Conservation (phyloP, 2,797 vertebrate genomes). For the Rhinichthys osculus region DNA sequence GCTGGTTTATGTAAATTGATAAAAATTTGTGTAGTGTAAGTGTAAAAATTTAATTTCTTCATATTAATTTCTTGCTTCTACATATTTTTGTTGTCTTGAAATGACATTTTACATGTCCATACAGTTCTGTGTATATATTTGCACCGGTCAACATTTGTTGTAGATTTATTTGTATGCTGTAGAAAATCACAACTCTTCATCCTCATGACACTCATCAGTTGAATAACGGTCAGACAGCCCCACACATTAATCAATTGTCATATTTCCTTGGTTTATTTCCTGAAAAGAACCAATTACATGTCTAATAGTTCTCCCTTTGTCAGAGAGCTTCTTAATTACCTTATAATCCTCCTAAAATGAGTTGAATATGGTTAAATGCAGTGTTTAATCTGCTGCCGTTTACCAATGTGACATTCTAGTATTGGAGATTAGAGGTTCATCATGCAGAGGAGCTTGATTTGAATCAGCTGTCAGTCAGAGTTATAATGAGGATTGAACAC, state of each 20-base stretch:
- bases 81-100: neutral
- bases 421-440: neutral
- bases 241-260: constrained; percentile 11
- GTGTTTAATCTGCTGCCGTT: neutral
- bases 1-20: neutral
- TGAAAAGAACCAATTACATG: constrained; percentile 25
- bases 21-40: neutral
- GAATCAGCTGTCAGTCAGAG: constrained; percentile 14
- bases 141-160: neutral
- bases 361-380: constrained; percentile 8
- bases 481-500: constrained; percentile 25
- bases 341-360: neutral
- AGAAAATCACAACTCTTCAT: neutral
- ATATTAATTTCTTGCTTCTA: neutral
- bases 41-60: neutral
- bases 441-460: constrained; percentile 21
- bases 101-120: neutral
- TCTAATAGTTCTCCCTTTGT: constrained; percentile 10
- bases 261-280: constrained; percentile 10
- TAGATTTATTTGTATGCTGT: neutral
- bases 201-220: neutral
- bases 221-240: neutral
- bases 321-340: constrained; percentile 27
- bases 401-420: neutral
- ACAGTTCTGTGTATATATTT: neutral